Base-by-base conservation (phyloP, 2,797 vertebrate genomes). In the Euphonia xanthogaster region DNA sequence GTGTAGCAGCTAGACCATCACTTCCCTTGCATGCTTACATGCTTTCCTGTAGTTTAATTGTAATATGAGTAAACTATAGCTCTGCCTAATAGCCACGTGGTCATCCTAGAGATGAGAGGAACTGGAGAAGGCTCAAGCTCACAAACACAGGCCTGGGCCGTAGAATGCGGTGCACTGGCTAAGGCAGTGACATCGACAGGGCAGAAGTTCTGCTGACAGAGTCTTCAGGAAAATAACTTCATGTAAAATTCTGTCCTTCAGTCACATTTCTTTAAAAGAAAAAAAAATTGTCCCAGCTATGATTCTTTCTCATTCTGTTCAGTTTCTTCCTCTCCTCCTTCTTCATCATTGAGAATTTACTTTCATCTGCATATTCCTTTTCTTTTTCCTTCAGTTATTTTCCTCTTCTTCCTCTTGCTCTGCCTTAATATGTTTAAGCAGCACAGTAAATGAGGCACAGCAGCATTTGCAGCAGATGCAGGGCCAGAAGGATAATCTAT, bases 21-120 rank as follows among this genome's bases (percentile, higher is more conserved):
- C 82, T 96, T 95, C 91, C 85, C 85, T 65, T 86, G 91, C 91
- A 88, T 91, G 91, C 91, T 79, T 90, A 77, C 91, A 83, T 88
- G 93, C 96, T 91, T 96, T 93, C 91, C 96, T 95, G 93, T 89
- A 91, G 91, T 94, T 96, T 91, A 90, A 94, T 88, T 91, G 94
- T 93, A 95, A 95, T 75, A 81, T 31, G 93, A 95, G 85, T 95
- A 93, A 94, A 94, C 67, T 70, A 4, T 55, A 86, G 92, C 58
- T 77, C 54, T 95, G 87, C 94, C 76, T 95, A 16, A 75, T 62
- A 72, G 79, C 92, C 94, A 93, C 66, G 70, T 94, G 90, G 93
- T 78, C 80, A 42, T 88, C 76, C 61, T 75, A 50, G 88, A 81
- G 79, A 90, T 77, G 90, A 94, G 93, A 93, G 93, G 86, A 94